Evolutionary conservation across 2,888 invertebrate species (phyloP), one percentile per base, ranked within the genome.

Genomic region (Limnephilus marmoratus): DNA sequence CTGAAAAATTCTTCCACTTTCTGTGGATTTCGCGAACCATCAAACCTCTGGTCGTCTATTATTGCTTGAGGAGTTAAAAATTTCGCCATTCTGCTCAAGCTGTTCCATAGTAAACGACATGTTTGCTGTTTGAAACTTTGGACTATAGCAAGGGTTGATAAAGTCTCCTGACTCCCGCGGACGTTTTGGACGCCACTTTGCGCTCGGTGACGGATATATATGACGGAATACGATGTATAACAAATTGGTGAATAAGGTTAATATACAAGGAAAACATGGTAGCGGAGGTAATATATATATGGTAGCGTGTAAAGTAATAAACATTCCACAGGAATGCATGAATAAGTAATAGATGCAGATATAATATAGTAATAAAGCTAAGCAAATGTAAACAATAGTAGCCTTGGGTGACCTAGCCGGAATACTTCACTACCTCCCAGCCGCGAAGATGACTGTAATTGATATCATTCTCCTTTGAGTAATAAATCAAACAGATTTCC

Each of bases 361-460:
- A 24, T 68, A n/a, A n/a, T n/a, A n/a, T n/a, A n/a, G n/a, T n/a
- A 68, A 68, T 68, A 68, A 68, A 68, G 68, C 68, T 68, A 68
- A 68, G 68, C 68, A 13, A 11, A 34, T 88, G 88, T 53, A 88
- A 88, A 88, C 68, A 88, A 68, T 88, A 5, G 15, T 53, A 88
- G 15, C 88, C 68, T 68, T 88, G 88, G 53, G 37, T 88, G 88
- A 88, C 88, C 88, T 88, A 88, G 68, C 18, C 34, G 29, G 7
- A 37, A 34, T n/a, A 37, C 37, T 68, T 49, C 15, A 53, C 68
- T 68, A 24, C 68, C 68, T 45, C 24, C 41, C 18, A 41, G 15
- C 86, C 86, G 86, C 86, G 7, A 86, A 86, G 45, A 45, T 86
- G 18, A 49, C 41, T 86, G n/a, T 29, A n/a, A 86, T 83, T 9